These are phyloP conservation scores for Cotesia congregata DNA, from an alignment of 2,888 invertebrate genomes.

Conservation along the genomic window DNA sequence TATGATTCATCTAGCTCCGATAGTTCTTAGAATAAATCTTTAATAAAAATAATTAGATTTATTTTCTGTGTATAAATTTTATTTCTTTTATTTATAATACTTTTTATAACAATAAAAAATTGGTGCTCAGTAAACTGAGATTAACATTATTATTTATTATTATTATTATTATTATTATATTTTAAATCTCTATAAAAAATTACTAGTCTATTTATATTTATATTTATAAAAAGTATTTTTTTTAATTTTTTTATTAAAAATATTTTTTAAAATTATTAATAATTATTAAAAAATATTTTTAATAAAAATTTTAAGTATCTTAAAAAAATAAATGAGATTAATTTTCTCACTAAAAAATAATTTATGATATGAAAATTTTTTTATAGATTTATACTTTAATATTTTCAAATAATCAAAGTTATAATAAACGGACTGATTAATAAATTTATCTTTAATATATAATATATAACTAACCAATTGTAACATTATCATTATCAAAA, in stretches of 20 bases:
- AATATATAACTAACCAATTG: no score
- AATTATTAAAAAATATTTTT: no score
- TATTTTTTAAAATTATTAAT: no score
- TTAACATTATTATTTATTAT: not conserved
- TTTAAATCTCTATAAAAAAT: not conserved
- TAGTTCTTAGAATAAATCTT: constrained; percentile 43
- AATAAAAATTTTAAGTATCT: no score
- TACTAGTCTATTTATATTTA: not conserved
- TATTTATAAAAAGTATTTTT: not conserved
- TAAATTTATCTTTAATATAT: no score
- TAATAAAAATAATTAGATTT: not conserved
- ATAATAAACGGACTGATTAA: no score
- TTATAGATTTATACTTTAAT: no score
- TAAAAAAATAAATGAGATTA: no score
- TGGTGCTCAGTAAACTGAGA: not conserved
- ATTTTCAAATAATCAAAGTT: no score
- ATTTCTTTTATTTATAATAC: not conserved
- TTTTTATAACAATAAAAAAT: not conserved
- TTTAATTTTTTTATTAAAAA: not conserved
- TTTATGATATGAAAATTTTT: no score
- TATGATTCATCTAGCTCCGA: constrained; percentile 67
- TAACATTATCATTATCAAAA: no score
- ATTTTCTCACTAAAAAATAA: no score
- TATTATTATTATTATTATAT: not conserved
- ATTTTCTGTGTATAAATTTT: not conserved